Base-by-base conservation (phyloP, 2,888 invertebrate species). In the Drosophila cognata region DNA sequence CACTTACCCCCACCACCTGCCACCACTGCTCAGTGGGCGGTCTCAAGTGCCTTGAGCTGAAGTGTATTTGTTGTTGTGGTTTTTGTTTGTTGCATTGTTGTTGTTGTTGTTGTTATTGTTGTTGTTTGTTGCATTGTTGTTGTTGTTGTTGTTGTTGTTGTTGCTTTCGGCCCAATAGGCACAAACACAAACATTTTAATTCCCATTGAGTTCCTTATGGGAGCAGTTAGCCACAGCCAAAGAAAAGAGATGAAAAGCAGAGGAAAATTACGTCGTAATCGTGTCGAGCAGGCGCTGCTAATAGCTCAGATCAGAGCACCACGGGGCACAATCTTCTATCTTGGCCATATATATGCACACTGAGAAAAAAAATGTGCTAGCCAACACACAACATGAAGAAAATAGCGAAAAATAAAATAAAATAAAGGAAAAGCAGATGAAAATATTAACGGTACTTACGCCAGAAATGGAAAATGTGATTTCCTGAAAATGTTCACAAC, bases 161-260 rank as follows among this genome's bases (percentile, higher is more conserved):
- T 25, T 46, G 46, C 25, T 16, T 2, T 50, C 18, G 16, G 66
- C 52, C 58, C 60, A 62, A 74, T 68, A 73, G 63, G 76, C 79
- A 70, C 71, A 82, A 72, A 82, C 86, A 81, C 81, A 83, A 85
- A 85, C 86, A 88, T 88, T 86, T 84, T 82, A 86, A 88, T 86
- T 86, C 87, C 87, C 88, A 77, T 86, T 82, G 89, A 88, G 84
- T 88, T 85, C 68, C 77, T 76, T 71, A 78, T 77, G 82, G 72
- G 71, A 69, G 65, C 77, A 69, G 58, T 84, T 82, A 62, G 55
- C 60, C 53, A 53, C 41, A 36, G 25, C 36, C 7, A 18, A 36
- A 31, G 50, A 51, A 50, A 36, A 64, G 57, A 60, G 18, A 55
- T 18, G 55, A 55, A 55, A 18, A 36, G 41, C 13, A 11, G 18